Base-by-base conservation (phyloP, 2,797 vertebrate species). In the Etheostoma nigrum region DNA sequence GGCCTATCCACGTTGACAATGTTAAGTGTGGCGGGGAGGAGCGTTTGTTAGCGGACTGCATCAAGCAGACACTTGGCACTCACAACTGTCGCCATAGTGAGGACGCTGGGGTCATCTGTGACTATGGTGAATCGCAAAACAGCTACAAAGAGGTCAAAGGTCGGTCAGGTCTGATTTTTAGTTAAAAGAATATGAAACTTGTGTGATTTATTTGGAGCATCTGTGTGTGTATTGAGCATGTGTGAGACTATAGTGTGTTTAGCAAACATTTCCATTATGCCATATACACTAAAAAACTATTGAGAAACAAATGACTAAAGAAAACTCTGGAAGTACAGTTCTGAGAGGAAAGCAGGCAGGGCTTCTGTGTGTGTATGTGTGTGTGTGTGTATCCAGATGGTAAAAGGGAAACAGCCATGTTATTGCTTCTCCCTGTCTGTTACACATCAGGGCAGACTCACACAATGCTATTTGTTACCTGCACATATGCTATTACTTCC, bases 81-180 rank as follows among this genome's bases (percentile, higher is more conserved):
- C 98, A 99, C 93, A 97, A 99, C 94, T 99, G 98, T 78, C 97
- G 97, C 21, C 98, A 99, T 72, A 97, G 96, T 0, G 98, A 99
- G 90, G 98, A 99, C 0, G 98, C 98, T 0, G 98, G 98, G 0
- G 97, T 98, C 60, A 99, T 99, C 85, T 99, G 98, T 14, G 94
- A 98, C 89, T 97, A 98, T 19, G 89, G 89, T 1, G 93, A 91
- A 90, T 66, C 90, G 73, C 90, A 95, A 89, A 80, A 69, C 53
- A 36, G 78, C 80, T 6, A 77, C 73, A 25, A 92, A 86, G 90
- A 86, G 57, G 86, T 89, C 78, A 94, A 94, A 94, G 95, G 95
- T 95, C 71, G 85, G 87, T 76, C 21, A 16, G 40, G 55, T 58
- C 8, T 47, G 54, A 11, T 59, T 72, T 75, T 60, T 42, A 6